Evolutionary conservation across 1,140 invertebrate genomes (phyloP), one percentile per base, ranked within the genome.

Genomic region (Telenomus remus): DNA sequence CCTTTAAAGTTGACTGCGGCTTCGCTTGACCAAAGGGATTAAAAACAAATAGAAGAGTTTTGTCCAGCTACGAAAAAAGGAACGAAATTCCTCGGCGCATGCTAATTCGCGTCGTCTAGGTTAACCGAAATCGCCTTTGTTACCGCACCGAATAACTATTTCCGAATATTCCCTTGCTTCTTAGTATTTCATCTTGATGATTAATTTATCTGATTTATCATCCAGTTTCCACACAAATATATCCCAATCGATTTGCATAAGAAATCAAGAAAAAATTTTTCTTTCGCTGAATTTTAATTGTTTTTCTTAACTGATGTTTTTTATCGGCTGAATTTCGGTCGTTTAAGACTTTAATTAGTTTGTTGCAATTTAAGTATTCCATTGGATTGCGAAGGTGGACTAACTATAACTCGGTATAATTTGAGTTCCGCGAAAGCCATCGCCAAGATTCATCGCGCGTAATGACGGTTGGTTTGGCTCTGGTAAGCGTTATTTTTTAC

Each of bases 21-120:
- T 44, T 66, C 64, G 69, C 76, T 79, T 57, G 64, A 79, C 76
- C 76, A 79, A 85, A 82, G 78, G 84, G 84, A 86, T 86, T 85
- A 86, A 79, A 80, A 78, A 66, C 80, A 81, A 82, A 81, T 80
- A 82, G 79, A 81, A 78, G 82, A 83, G 70, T 65, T 27, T 27
- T 48, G 71, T 64, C 59, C 50, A 55, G 60, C 72, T 43, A 66
- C 63, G 59, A 78, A 72, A 77, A 78, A 79, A 73, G 76, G 66
- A 68, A 78, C 56, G 63, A 80, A 70, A 77, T 80, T 78, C 78
- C 53, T 53, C 44, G 66, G 66, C 69, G 81, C 79, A 86, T 84
- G 84, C 82, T 86, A 86, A 86, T 86, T 86, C 75, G 65, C 76
- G 80, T 79, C 79, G 79, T 78, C 64, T 71, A 48, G 53, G 37